Conservation (phyloP, 1,140 invertebrate genomes). For the Acyrthosiphon pisum region DNA sequence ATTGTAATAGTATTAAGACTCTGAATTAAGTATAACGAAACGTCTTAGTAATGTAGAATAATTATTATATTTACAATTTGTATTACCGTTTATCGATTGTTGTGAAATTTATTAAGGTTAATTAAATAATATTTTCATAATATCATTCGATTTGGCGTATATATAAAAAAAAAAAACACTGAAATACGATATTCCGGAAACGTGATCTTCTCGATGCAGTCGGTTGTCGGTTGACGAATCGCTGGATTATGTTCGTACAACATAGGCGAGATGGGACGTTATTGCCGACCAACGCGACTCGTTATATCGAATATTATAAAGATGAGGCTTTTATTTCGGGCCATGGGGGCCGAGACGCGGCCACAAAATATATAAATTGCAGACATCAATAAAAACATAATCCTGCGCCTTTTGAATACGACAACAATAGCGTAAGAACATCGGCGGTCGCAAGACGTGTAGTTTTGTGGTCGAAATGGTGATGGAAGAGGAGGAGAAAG, state of each 20-base stretch:
- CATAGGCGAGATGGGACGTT: background rate
- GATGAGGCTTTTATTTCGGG: background rate
- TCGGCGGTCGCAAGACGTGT: too few relatives aligned
- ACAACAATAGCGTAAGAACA: background rate
- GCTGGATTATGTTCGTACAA: background rate
- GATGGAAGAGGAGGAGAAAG: background rate
- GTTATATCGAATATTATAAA: background rate
- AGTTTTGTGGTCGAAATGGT: background rate
- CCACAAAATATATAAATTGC: constrained; percentile 21
- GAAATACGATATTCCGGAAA: background rate
- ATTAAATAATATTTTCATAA: background rate
- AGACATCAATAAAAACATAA: constrained; percentile 49
- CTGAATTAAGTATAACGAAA: background rate
- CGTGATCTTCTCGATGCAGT: background rate
- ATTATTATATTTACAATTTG: background rate
- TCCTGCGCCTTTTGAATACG: constrained; percentile 22
- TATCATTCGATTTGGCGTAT: background rate
- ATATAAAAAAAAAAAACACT: background rate
- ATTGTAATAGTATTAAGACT: background rate
- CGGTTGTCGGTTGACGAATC: background rate
- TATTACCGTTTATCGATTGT: background rate
- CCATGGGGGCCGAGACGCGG: background rate
- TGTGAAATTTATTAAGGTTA: background rate
- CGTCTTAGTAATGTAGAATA: background rate
- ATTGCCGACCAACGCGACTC: background rate